These are phyloP conservation scores for Orientallactaga bullata DNA, from an alignment of 2,113 vertebrate species.

Conservation along the genomic window DNA sequence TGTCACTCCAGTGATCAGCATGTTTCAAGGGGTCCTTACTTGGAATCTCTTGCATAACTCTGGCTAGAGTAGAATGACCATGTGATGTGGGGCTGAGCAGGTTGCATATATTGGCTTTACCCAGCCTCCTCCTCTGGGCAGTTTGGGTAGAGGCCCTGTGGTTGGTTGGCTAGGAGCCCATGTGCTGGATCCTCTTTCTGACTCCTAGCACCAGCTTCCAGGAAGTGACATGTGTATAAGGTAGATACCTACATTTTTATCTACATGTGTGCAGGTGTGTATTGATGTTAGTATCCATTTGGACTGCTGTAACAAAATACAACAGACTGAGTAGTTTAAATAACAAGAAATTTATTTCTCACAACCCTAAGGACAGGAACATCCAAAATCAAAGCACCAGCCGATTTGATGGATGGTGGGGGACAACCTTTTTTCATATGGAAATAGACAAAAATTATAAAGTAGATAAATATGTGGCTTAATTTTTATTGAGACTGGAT, in stretches of 20 bases:
- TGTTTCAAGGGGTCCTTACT: not conserved
- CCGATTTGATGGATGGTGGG: not conserved
- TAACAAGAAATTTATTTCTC: not conserved
- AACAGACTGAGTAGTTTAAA: not conserved
- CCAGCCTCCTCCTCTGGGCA: not conserved
- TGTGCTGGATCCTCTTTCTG: not conserved
- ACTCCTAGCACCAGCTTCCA: not conserved
- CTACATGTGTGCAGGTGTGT: not conserved
- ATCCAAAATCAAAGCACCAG: not conserved
- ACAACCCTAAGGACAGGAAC: not conserved
- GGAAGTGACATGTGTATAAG: not conserved
- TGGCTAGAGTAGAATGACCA: not conserved
- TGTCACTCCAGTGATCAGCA: not conserved
- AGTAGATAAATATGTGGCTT: no score
- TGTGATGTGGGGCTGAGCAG: not conserved
- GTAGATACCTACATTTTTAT: not conserved
- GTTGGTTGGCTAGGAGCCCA: not conserved
- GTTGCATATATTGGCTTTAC: not conserved
- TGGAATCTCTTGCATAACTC: not conserved
- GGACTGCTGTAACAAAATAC: not conserved
- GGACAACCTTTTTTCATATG: not conserved
- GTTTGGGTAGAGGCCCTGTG: not conserved
- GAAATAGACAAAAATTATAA: no score
- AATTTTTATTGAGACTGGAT: no score
- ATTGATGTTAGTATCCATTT: not conserved